Conservation (phyloP, 2,113 vertebrate genomes). For the Ia io region DNA sequence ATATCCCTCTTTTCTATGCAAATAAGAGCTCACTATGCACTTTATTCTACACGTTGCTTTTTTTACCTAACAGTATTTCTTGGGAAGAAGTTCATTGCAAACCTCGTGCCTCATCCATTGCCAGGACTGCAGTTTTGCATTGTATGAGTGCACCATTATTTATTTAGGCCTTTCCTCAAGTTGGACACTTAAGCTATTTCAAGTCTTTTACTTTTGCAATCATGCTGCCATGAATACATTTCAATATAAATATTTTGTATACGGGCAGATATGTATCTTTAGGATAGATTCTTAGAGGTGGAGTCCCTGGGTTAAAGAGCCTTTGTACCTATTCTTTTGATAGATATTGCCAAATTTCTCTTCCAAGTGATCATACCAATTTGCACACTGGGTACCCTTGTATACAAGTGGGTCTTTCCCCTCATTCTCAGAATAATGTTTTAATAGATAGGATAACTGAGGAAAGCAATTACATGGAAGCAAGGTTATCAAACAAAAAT, state of each 20-base stretch:
- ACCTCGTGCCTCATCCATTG: not conserved
- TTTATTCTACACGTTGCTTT: not conserved
- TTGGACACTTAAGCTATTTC: not conserved
- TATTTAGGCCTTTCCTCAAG: not conserved
- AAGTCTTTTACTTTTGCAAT: not conserved
- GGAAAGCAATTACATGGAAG: not conserved
- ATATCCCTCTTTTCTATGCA: not conserved
- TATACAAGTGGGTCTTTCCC: not conserved
- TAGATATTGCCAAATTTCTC: slow-evolving; percentile 19
- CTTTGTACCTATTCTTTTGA: not conserved
- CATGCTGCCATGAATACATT: not conserved
- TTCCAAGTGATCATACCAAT: not conserved
- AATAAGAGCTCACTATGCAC: not conserved
- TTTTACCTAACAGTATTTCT: not conserved
- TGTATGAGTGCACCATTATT: not conserved
- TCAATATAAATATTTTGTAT: not conserved
- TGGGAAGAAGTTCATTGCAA: not conserved
- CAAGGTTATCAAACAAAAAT: not conserved
- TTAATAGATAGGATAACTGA: not conserved
- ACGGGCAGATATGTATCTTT: not conserved
- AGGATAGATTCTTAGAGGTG: not conserved
- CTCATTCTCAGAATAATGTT: slow-evolving; percentile 11
- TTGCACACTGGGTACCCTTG: not conserved
- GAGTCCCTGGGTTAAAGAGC: not conserved
- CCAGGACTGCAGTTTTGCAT: not conserved